These are phyloP conservation scores for Acanthosepion lycidas DNA, from an alignment of 2,888 invertebrate genomes.

Conservation along the genomic window DNA sequence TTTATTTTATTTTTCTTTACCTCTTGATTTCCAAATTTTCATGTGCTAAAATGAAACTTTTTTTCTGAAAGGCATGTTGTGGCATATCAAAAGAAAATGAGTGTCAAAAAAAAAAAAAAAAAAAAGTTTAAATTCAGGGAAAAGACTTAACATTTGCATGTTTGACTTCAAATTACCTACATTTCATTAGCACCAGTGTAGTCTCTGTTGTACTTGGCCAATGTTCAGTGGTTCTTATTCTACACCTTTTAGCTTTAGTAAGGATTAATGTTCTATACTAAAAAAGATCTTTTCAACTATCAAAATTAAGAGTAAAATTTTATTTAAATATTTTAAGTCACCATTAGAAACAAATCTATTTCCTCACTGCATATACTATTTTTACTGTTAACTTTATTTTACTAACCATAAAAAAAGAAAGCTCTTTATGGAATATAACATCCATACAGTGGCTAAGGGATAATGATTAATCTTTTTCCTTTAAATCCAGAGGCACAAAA, in stretches of 20 bases:
- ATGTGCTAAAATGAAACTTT: constrained; percentile 18
- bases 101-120: not conserved
- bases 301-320: not conserved
- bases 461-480: not conserved
- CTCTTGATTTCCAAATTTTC: not conserved
- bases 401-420: not conserved
- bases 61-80: constrained; percentile 8
- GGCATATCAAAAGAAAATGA: constrained; percentile 1
- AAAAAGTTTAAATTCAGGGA: not conserved
- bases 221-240: not conserved
- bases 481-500: not conserved
- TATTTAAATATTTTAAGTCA: not conserved
- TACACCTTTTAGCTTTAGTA: not conserved
- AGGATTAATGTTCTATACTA: not conserved
- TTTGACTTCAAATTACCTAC: not conserved
- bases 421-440: not conserved
- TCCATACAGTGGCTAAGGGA: not conserved
- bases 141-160: not conserved
- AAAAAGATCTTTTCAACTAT: not conserved
- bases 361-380: not conserved
- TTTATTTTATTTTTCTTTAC: not conserved
- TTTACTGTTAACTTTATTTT: not conserved
- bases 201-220: not conserved
- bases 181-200: not conserved
- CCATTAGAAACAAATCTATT: not conserved